Percentiles rank a stretch among this genome's conserved stretches.
Conservation (phyloP, 2,113 vertebrate genomes). For the Onychostoma macrolepis region DNA sequence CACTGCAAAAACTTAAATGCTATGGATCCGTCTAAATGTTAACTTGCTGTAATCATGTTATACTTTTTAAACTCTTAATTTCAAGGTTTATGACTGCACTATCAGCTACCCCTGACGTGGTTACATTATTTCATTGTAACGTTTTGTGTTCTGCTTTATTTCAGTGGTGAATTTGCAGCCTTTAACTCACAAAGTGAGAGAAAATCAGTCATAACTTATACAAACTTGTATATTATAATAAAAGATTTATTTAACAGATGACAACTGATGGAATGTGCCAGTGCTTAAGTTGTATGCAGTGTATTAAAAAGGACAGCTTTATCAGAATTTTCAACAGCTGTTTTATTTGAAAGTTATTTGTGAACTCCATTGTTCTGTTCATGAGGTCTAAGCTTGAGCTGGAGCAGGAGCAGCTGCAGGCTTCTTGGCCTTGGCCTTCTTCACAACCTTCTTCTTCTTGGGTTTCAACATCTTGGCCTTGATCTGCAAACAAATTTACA, state of each 20-base stretch:
- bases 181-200: not conserved
- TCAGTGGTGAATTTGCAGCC: not conserved
- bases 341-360: conserved; percentile 64
- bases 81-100: not conserved
- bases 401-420: conserved; percentile 43
- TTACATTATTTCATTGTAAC: not conserved
- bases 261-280: not conserved
- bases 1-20: not conserved
- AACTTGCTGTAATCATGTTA: not conserved
- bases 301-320: conserved; percentile 31
- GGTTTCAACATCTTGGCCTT: conserved; percentile 80
- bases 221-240: not conserved
- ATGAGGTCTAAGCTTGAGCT: conserved; percentile 64
- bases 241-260: conserved; percentile 32
- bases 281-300: not conserved
- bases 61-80: not conserved
- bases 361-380: conserved; percentile 64
- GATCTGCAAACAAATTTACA: conserved; percentile 63
- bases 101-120: not conserved
- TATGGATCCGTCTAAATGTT: not conserved
- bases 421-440: conserved; percentile 57
- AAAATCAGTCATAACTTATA: conserved; percentile 1
- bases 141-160: not conserved
- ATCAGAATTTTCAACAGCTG: conserved; percentile 54
- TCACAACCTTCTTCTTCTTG: conserved; percentile 73